Evolutionary conservation across 1,140 invertebrate genomes (phyloP).

Genomic region (Drosophila navojoa): DNA sequence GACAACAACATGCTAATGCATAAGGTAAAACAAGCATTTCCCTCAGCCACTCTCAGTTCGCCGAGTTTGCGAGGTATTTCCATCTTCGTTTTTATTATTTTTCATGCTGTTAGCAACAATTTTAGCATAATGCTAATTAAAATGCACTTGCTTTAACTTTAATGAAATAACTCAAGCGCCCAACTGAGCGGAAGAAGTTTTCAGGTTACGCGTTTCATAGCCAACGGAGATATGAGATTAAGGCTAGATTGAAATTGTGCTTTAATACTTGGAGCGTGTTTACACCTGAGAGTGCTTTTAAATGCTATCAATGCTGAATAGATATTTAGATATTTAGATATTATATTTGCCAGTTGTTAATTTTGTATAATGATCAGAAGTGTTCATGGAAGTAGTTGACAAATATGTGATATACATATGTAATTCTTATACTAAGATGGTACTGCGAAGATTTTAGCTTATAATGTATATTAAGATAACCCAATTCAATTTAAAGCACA

Average conservation of each 20-base stretch:
- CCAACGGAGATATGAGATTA: background rate
- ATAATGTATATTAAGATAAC: too few relatives aligned
- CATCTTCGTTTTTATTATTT: background rate
- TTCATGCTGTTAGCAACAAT: background rate
- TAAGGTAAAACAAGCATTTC: constrained; percentile 19
- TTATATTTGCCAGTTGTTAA: too few relatives aligned
- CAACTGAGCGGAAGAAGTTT: background rate
- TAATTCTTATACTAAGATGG: too few relatives aligned
- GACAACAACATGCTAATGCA: constrained; percentile 16
- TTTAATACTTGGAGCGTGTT: background rate
- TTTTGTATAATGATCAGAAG: too few relatives aligned
- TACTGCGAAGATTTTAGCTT: too few relatives aligned
- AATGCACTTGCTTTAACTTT: background rate
- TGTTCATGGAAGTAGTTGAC: too few relatives aligned
- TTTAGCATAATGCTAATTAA: background rate
- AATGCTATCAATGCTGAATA: too few relatives aligned
- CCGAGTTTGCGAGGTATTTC: background rate
- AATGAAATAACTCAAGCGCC: background rate
- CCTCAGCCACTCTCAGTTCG: constrained; percentile 4
- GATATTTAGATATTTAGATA: too few relatives aligned
- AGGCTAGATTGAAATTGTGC: background rate
- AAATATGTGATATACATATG: too few relatives aligned
- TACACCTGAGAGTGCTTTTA: too few relatives aligned
- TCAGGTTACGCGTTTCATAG: too few relatives aligned
- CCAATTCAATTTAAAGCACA: too few relatives aligned